Evolutionary conservation across 2,113 vertebrate genomes (phyloP), one percentile per base, ranked within the genome.

Genomic region (Probosciger aterrimus): DNA sequence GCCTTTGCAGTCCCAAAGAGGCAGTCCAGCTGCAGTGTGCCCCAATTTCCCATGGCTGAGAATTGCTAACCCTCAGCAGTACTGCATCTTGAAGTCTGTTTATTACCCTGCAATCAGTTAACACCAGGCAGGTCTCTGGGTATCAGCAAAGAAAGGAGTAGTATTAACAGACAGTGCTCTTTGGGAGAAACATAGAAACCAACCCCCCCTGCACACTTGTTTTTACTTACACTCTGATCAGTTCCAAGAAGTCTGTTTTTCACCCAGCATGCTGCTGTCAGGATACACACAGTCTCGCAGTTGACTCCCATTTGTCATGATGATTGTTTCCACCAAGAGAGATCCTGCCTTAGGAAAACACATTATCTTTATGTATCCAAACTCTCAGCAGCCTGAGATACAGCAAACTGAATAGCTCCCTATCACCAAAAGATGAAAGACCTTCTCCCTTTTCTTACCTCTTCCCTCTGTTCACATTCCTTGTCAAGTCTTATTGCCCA

Each of bases 201-300:
- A 44, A 67, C 17, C 30, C 46, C 55, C 28, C 46, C 19, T 41
- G 11, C 73, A 71, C 49, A 20, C 92, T 96, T 97, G 95, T 92
- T 97, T 95, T 93, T 95, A 94, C 93, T 95, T 96, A 96, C 95
- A 93, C 82, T 90, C 71, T 62, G 82, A 73, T 94, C 95, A 88
- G 95, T 92, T 96, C 96, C 95, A 97, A 95, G 92, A 96, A 95
- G 96, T 90, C 96, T 97, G 95, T 57, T 95, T 92, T 97, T 62
- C 94, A 95, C 79, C 79, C 93, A 93, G 90, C 90, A 37, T 76
- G 95, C 85, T 97, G 88, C 92, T 92, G 95, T 95, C 96, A 96
- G 96, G 96, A 97, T 96, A 96, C 92, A 96, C 96, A 94, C 88
- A 94, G 92, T 93, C 94, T 97, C 37, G 3, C 95, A 95, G 92